Conservation (phyloP, 2,888 invertebrate genomes). For the Eupeodes luniger region DNA sequence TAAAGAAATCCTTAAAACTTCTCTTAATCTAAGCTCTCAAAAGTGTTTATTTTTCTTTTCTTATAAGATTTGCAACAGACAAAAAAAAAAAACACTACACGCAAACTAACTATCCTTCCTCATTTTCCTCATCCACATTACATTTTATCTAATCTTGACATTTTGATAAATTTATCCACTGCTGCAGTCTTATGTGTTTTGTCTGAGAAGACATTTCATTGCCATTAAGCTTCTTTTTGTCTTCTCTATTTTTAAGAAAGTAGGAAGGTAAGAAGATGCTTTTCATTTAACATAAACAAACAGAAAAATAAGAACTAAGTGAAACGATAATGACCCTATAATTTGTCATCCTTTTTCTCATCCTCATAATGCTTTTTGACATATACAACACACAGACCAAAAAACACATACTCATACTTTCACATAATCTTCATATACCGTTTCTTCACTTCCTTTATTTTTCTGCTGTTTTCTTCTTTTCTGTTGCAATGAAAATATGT, state of each 20-base stretch:
- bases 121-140: not conserved
- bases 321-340: constrained; percentile 66
- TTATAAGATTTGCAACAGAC: too few species aligned
- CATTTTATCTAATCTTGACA: constrained; percentile 7
- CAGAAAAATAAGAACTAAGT: constrained; percentile 18
- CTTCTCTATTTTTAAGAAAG: constrained; percentile 9
- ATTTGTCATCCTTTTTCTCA: constrained; percentile 53
- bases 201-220: constrained; percentile 43
- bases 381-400: not conserved
- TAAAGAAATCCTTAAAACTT: too few species aligned
- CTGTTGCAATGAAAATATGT: not conserved
- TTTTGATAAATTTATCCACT: constrained; percentile 37
- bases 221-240: constrained; percentile 62
- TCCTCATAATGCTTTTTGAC: constrained; percentile 39
- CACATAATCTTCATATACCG: not conserved
- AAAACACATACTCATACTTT: not conserved
- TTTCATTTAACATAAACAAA: constrained; percentile 46
- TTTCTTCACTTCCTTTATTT: not conserved
- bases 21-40: too few species aligned
- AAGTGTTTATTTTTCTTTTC: too few species aligned
- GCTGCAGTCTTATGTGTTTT: constrained; percentile 38
- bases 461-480: not conserved
- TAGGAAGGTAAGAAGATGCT: constrained; percentile 6
- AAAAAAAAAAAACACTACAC: not conserved
- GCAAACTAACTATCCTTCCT: constrained; percentile 1